Evolutionary conservation across 1,140 invertebrate genomes (phyloP).

Genomic region (Papilio polytes): DNA sequence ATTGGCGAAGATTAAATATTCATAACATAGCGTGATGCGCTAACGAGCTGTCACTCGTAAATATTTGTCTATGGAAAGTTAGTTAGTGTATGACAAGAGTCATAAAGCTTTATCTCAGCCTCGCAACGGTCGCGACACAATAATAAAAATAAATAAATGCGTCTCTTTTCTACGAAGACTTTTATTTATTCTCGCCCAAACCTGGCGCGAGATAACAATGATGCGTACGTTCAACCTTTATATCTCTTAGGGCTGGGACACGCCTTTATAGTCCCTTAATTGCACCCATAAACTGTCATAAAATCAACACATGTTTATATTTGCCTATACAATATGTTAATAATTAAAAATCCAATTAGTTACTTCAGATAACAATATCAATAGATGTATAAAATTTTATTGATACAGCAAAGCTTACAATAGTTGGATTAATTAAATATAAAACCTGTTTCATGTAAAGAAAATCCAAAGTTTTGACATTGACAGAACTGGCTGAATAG

Average conservation of each 20-base stretch:
- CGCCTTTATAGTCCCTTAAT: background rate
- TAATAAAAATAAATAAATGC: constrained; percentile 75
- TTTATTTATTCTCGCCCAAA: constrained; percentile 79
- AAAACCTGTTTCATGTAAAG: background rate
- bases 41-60: constrained; percentile 22
- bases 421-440: background rate
- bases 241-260: constrained; percentile 51
- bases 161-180: constrained; percentile 78
- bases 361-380: background rate
- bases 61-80: constrained; percentile 56
- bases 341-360: constrained; percentile 10
- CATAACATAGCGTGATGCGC: background rate
- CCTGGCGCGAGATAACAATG: constrained; percentile 78
- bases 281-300: constrained; percentile 23
- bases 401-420: background rate
- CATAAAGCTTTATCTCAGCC: constrained; percentile 76
- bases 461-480: background rate
- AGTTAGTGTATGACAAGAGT: constrained; percentile 65
- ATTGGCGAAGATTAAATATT: constrained; percentile 14
- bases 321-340: background rate
- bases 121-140: constrained; percentile 66
- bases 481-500: constrained; percentile 1
- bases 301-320: background rate
- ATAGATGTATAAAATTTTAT: background rate
- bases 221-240: constrained; percentile 72